These are phyloP conservation scores for Phoxinus dragarum DNA, from an alignment of 2,797 vertebrate genomes.

Conservation along the genomic window DNA sequence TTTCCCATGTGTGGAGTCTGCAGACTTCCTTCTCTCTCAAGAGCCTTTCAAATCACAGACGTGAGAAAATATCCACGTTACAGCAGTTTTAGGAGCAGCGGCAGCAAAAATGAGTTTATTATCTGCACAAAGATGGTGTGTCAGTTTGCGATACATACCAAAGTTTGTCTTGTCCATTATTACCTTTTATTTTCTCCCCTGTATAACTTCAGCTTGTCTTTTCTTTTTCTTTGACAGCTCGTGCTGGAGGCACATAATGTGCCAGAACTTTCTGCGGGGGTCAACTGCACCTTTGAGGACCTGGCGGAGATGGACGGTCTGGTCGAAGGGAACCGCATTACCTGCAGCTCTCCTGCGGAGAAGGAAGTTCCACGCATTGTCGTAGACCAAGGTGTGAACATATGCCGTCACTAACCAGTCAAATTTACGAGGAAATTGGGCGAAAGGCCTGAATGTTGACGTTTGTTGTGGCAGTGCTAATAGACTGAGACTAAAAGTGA, in stretches of 20 bases:
- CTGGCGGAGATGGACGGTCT: slow-evolving; percentile 95
- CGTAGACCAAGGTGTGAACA: slow-evolving; percentile 87
- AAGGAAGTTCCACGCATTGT: slow-evolving; percentile 94
- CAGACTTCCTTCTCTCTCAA: slow-evolving; percentile 25
- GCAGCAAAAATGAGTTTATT: slow-evolving; percentile 1
- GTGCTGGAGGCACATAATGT: slow-evolving; percentile 96
- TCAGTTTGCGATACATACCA: not conserved
- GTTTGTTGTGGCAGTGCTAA: slow-evolving; percentile 5
- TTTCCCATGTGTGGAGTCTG: slow-evolving; percentile 38
- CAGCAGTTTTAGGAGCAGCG: slow-evolving; percentile 17
- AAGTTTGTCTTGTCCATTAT: slow-evolving; percentile 9
- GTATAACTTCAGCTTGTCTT: slow-evolving; percentile 35
- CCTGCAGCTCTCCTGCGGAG: slow-evolving; percentile 91
- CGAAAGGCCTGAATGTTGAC: not conserved
- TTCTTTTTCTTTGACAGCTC: slow-evolving; percentile 77
- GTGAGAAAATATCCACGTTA: slow-evolving; percentile 28
- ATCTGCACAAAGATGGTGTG: not conserved
- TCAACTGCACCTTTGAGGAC: slow-evolving; percentile 96
- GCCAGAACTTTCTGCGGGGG: slow-evolving; percentile 93
- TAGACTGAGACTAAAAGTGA: slow-evolving; percentile 17
- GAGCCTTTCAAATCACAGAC: slow-evolving; percentile 25
- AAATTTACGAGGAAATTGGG: not conserved
- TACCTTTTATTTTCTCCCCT: slow-evolving; percentile 2
- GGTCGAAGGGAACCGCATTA: slow-evolving; percentile 94
- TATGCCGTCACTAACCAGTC: not conserved